Evolutionary conservation across 2,797 vertebrate genomes (phyloP), one percentile per base, ranked within the genome.

Genomic region (Oryzias sinensis): DNA sequence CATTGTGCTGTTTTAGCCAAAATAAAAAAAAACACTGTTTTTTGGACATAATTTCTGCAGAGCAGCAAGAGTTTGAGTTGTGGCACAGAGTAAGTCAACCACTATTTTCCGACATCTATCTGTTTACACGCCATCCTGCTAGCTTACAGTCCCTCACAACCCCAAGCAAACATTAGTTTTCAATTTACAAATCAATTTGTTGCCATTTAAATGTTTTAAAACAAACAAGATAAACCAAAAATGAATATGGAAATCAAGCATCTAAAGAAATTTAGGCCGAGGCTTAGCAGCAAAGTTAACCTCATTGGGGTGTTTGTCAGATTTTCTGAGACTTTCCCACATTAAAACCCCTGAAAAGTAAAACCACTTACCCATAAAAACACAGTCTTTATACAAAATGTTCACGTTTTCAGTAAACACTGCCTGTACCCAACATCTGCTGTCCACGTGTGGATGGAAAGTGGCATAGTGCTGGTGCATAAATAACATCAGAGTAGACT

Each of bases 381-480:
- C 20, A 52, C 59, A 47, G 56, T 64, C 74, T 80, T 60, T 49
- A 60, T 63, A 72, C 44, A 53, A 76, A 75, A 74, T 70, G 65
- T 62, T 63, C 57, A 43, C 48, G 70, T 68, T 51, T 72, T 50
- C 62, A 45, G 59, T 80, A 69, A 82, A 84, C 68, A 16, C 58
- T 59, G 50, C 8, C 44, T 25, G 54, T 50, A 51, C 62, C 43
- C 43, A 60, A 68, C 83, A 85, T 88, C 82, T 88, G 88, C 18
- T 8, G 15, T 15, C 53, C 82, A 84, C 63, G 72, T 86, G 83
- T 53, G 53, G n/a, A 57, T 50, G 67, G 56, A 50, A 68, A 67
- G 56, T 70, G 74, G 66, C 62, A 74, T 80, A 77, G 83, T 84
- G 82, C 73, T 74, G 72, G 61, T 27, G 47, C 74, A 82, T 72